Base-by-base conservation (phyloP, 1,140 invertebrate species). In the Oreohelix idahoensis region DNA sequence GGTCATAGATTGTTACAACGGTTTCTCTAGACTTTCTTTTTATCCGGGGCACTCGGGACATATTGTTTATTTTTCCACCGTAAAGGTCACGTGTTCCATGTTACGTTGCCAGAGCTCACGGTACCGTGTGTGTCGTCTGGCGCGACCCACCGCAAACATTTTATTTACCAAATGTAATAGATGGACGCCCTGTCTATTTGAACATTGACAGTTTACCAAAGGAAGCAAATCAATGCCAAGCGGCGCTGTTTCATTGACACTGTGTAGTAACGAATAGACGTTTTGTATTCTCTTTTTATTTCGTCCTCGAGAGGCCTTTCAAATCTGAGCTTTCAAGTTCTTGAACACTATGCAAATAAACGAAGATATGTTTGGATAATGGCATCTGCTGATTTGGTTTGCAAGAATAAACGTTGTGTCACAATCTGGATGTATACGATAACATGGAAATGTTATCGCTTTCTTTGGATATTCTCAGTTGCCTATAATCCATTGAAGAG, bases 171-270 rank as follows among this genome's bases (percentile, higher is more conserved):
- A 66, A 2, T 66, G 63, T 66, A 66, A 66, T 66, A 66, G 29
- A 13, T n/a, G 29, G 63, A n/a, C 29, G n/a, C 29, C 29, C 63
- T 58, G n/a, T 66, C 29, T 66, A 32, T 66, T 66, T 32, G 63
- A 66, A 32, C 63, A 32, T 66, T 29, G 63, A 32, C 63, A 66
- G 63, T 66, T 32, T 13, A 66, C 63, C 8, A 32, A 32, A 32
- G 63, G 63, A 66, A 32, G 29, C 29, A 66, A 66, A 66, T 66
- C 63, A 32, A 66, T 66, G 63, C 63, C 63, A 66, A 66, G 32
- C 0, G 63, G 4, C 17, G 8, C 63, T 2, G 32, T 66, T 66
- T 66, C 63, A 5, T n/a, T 8, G 63, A 66, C 29, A 32, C 29
- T 32, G 4, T 32, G 63, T 32, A 11, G 29, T 17, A 66, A 32